phyloP scores from a whole-genome alignment of 2,888 invertebrate species.

The Norana najaformis region DNA sequence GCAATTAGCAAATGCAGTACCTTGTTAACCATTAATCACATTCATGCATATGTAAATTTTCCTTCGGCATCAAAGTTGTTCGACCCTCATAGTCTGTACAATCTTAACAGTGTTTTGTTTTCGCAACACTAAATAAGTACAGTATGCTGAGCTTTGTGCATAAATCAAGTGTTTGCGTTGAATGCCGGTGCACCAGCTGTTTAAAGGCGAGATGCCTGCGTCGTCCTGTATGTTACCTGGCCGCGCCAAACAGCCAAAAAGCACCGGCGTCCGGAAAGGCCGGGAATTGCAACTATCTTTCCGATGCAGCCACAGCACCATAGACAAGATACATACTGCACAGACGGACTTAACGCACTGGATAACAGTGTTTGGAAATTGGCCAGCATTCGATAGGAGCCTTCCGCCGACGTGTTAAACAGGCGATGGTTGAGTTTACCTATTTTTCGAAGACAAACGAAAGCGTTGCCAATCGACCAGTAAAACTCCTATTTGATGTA shows the following conservation, averaged over 20 bases:
- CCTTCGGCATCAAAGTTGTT: not conserved
- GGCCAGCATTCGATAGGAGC: slow-evolving; percentile 22
- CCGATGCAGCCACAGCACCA: not conserved
- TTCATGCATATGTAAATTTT: not conserved
- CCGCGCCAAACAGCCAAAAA: not conserved
- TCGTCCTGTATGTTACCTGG: not conserved
- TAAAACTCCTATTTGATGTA: not conserved
- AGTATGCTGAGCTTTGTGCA: not conserved
- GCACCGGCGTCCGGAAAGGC: not conserved
- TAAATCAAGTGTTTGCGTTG: not conserved
- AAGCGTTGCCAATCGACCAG: not conserved
- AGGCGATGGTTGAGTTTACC: not conserved
- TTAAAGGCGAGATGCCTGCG: not conserved
- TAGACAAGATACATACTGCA: not conserved
- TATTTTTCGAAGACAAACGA: not conserved
- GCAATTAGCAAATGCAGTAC: not conserved
- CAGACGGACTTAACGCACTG: not conserved
- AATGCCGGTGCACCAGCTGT: not conserved
- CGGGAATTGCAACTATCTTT: not conserved
- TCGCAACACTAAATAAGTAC: not conserved
- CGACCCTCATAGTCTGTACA: not conserved
- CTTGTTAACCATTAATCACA: not conserved
- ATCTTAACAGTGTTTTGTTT: not conserved
- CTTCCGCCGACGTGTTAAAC: slow-evolving; percentile 1
- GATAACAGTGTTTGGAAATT: slow-evolving; percentile 7